Evolutionary conservation across 2,797 vertebrate species (phyloP), one percentile per base, ranked within the genome.

Genomic region (Sebastes cheni): DNA sequence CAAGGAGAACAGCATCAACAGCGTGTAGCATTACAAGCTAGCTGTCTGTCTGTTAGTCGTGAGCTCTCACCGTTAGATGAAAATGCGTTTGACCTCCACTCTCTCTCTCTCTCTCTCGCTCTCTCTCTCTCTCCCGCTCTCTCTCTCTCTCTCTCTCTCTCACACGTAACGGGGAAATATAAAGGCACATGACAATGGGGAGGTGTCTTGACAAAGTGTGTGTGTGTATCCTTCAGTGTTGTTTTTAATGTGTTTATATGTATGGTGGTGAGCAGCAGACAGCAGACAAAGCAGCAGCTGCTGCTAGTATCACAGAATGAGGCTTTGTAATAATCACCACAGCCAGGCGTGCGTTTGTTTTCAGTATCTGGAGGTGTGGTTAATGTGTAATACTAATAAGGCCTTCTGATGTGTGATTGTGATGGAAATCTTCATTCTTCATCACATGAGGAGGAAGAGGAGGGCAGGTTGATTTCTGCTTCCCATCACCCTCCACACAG

Each of bases 321-420:
- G 39, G 75, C 81, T 73, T 25, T 29, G 65, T 54, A 73, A 81
- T 72, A 39, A 82, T 77, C 72, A 25, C 42, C 69, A 65, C 14
- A 72, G 55, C 39, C 81, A 81, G 71, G 80, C 86, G 71, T 83
- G 91, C 70, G 78, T 89, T 88, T 91, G 92, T 85, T 91, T 85
- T 81, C 71, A 30, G 60, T 39, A 29, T 75, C 67, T 67, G 76
- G 81, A 86, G 81, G 79, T 88, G 88, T 82, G 80, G 83, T 89
- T 82, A 46, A 20, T 67, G 79, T 73, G 71, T 67, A 74, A 79
- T 74, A 75, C 77, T 67, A 76, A 80, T 74, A 74, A 83, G 70
- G 71, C 61, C 39, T 68, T 72, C 29, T 80, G 23, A 77, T 71
- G 34, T 25, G 77, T 66, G 25, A 50, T 86, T 68, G 50, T n/a